Base-by-base conservation (phyloP, 2,888 invertebrate genomes). In the Apamea epomidion region DNA sequence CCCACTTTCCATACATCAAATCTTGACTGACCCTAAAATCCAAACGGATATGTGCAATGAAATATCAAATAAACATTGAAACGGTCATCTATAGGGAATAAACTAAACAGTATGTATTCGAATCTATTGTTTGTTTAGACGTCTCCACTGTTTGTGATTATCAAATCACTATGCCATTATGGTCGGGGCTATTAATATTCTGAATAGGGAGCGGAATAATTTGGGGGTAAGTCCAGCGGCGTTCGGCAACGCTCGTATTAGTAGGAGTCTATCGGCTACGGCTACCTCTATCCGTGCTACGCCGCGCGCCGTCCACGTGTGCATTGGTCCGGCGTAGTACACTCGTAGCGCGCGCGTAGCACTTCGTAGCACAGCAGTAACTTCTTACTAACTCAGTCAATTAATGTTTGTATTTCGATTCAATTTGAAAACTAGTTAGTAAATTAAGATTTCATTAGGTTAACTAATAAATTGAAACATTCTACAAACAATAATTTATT, bases 161-260 rank as follows among this genome's bases (percentile, higher is more conserved):
- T 92, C 90, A 91, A 92, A 93, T 93, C 91, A 92, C 90, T 89
- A 90, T 88, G 89, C 89, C 89, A 92, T 92, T 91, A 92, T 89
- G 86, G 90, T 89, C 83, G 82, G 85, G 84, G 89, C 90, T 89
- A 94, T 94, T 94, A 94, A 93, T 94, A 94, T 94, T 93, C 93
- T 87, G 91, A 91, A 92, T 93, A 91, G 90, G 89, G 88, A 89
- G 86, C 87, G 88, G 93, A 93, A 94, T 95, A 94, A 94, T 94
- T 94, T 93, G 90, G 87, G 92, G 87, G 91, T 92, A 91, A 90
- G 90, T 89, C 89, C 89, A 88, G 85, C 71, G 74, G 85, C 74
- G 72, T 76, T 77, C 81, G 82, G 74, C 73, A 81, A 58, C 78
- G 76, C 62, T 75, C 72, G 76, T 83, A 83, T 89, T 84, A 82